These are phyloP conservation scores for Notiomystis cincta DNA, from an alignment of 2,113 vertebrate species.

Conservation along the genomic window DNA sequence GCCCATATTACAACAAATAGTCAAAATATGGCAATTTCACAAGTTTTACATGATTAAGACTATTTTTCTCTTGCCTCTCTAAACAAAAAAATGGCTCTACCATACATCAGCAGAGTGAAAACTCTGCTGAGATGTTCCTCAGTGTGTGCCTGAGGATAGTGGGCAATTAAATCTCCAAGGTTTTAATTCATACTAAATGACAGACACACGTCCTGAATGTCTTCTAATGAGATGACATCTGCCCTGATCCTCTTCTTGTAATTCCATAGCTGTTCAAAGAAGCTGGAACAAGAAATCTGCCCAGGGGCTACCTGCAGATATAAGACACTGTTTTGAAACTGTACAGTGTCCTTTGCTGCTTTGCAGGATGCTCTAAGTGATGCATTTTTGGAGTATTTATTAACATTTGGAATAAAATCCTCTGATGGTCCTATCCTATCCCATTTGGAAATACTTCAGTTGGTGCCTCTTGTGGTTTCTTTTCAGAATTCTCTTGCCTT, in stretches of 20 bases:
- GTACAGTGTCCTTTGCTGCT: background rate
- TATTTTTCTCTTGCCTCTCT: background rate
- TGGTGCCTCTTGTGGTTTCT: background rate
- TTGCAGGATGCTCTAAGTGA: background rate
- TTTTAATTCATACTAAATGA: conserved; percentile 6
- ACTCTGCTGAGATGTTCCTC: background rate
- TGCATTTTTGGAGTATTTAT: background rate
- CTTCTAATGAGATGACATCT: conserved; percentile 28
- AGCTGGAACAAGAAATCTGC: background rate
- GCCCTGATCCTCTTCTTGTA: background rate
- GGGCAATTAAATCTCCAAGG: background rate
- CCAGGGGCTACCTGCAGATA: background rate
- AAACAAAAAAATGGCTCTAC: background rate
- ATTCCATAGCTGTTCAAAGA: background rate
- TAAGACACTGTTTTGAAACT: background rate
- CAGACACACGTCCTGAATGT: background rate
- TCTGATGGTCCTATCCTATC: background rate
- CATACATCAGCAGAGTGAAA: background rate
- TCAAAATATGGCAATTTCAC: background rate
- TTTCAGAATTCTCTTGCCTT: background rate
- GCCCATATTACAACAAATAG: background rate
- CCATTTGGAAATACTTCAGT: background rate
- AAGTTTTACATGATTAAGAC: background rate
- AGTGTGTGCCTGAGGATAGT: background rate
- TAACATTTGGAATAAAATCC: background rate